Percentiles rank a stretch among this genome's conserved stretches.
Evolutionary conservation across 2,888 invertebrate species (phyloP).

Genomic region (Andrena trimmerana): DNA sequence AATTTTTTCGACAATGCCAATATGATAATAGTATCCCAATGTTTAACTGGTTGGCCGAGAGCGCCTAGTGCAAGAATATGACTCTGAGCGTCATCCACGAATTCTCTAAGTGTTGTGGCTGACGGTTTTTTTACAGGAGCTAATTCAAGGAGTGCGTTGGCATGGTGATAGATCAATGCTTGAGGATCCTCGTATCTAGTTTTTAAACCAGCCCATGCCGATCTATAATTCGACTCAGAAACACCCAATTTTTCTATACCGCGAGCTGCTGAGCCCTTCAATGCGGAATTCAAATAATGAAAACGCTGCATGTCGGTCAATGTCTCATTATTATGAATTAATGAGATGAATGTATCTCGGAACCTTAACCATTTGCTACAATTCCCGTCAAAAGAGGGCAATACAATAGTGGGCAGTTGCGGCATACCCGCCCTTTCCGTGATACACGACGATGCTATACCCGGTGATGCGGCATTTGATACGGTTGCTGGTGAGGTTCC

Average conservation of each 20-base stretch:
- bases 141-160: background rate
- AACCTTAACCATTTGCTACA: background rate
- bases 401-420: background rate
- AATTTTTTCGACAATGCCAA: background rate
- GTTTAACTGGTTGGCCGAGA: background rate
- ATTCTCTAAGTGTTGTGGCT: background rate
- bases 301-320: background rate
- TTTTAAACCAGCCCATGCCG: background rate
- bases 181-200: conserved; percentile 7
- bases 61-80: background rate
- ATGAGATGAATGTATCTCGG: background rate
- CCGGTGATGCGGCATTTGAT: background rate
- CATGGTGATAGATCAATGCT: background rate
- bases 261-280: background rate
- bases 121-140: background rate
- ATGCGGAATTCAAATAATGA: background rate
- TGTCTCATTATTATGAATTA: background rate
- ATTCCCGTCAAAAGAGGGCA: background rate
- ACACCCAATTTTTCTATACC: background rate
- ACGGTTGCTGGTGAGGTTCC: no score
- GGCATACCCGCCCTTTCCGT: background rate
- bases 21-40: background rate
- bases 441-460: background rate
- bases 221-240: background rate
- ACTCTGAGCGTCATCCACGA: background rate